Conservation (phyloP, 2,888 invertebrate species). For the Parnassius glacialis region DNA sequence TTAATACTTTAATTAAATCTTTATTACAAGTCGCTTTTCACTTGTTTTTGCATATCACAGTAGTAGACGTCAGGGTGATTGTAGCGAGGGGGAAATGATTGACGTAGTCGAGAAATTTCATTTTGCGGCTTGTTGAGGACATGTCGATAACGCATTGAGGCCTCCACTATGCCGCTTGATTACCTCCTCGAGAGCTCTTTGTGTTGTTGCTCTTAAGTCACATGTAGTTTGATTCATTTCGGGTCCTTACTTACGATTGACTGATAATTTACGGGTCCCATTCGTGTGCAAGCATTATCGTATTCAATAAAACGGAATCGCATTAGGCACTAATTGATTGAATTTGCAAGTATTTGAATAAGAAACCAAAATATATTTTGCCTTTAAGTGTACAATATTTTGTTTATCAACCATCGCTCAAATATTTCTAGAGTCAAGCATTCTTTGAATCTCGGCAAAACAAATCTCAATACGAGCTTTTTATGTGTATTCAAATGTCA, state of each 20-base stretch:
- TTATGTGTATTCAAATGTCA: conserved; percentile 79
- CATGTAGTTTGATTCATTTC: conserved; percentile 70
- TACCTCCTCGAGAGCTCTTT: conserved; percentile 61
- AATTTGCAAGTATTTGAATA: conserved; percentile 7
- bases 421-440: conserved; percentile 32
- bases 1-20: background rate
- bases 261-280: conserved; percentile 47
- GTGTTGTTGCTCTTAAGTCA: conserved; percentile 62
- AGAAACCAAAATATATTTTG: background rate
- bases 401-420: conserved; percentile 27
- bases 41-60: background rate
- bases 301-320: conserved; percentile 11
- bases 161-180: conserved; percentile 47
- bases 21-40: conserved; percentile 24
- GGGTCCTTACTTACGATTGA: conserved; percentile 42
- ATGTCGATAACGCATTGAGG: conserved; percentile 58
- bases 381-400: background rate
- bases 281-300: conserved; percentile 26
- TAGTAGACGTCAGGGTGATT: conserved; percentile 19
- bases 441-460: conserved; percentile 42
- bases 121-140: conserved; percentile 78
- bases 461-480: conserved; percentile 66
- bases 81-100: conserved; percentile 75
- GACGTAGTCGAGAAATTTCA: conserved; percentile 77
- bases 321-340: conserved; percentile 6